Conservation (phyloP, 2,797 vertebrate species). For the Danio kyathit region DNA sequence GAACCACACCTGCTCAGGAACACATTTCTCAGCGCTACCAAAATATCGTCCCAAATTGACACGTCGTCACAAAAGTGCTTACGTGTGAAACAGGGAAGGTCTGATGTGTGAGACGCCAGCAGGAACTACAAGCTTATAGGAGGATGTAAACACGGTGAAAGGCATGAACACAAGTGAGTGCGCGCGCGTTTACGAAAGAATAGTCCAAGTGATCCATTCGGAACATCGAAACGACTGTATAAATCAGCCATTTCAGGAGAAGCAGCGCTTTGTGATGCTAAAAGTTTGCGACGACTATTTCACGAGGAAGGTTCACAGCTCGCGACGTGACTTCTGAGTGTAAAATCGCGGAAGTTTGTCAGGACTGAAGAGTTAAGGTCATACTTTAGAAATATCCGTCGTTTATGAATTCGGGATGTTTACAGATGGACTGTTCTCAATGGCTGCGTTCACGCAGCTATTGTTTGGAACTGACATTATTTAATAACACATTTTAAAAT, state of each 20-base stretch:
- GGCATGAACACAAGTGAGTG: too few relatives aligned
- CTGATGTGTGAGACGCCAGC: background rate
- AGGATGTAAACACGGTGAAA: slow-evolving; percentile 9
- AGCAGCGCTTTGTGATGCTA: background rate
- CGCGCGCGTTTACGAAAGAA: background rate
- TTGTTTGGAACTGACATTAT: background rate
- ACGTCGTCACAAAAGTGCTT: slow-evolving; percentile 17
- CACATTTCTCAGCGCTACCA: background rate
- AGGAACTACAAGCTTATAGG: slow-evolving; percentile 1
- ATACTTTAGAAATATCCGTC: slow-evolving; percentile 35
- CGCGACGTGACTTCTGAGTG: background rate
- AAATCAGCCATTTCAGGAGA: background rate
- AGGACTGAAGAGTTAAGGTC: background rate
- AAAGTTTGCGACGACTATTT: slow-evolving; percentile 12
- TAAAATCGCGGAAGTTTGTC: background rate
- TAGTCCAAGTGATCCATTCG: background rate
- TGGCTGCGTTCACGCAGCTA: background rate
- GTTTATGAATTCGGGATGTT: background rate
- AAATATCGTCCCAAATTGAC: background rate
- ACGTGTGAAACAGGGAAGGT: slow-evolving; percentile 40
- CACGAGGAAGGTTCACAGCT: background rate
- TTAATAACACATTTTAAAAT: background rate
- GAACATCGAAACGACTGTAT: background rate
- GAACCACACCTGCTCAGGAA: background rate
- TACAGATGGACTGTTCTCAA: background rate